Base-by-base conservation (phyloP, 2,888 invertebrate species). In the Metellina segmentata region DNA sequence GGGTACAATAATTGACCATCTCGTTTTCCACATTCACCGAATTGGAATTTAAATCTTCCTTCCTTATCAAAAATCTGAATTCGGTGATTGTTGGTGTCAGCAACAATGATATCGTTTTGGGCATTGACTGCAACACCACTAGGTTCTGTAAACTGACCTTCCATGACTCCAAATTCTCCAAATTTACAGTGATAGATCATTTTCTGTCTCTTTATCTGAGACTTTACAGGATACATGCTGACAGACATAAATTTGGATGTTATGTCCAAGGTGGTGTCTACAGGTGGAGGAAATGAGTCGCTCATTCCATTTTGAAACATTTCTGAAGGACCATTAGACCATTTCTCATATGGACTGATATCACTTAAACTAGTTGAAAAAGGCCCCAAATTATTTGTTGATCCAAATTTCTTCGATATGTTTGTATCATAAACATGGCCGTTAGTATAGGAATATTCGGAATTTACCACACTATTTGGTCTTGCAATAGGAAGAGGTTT, bases 111-210 rank as follows among this genome's bases (percentile, higher is more conserved):
- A 95, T 99, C 99, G 95, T 99, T 99, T 95, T 99, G 99, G 90
- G 99, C 99, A 95, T 99, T 99, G 6, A 99, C 99, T 1, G 99
- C 99, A 9, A 99, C 99, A 16, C 99, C 99, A 94, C 98, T 99
- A 0, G 99, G 99, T 95, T 99, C 99, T 0, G 99, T 99, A 95
- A 99, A 99, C 95, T 99, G 99, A 0, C 98, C 98, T 95, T 98
- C 98, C 97, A 98, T 97, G 0, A 99, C 99, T 7, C 99, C 99
- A 94, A 99, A 99, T 95, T 99, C 99, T 6, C 99, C 99, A 95
- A 99, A 99, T 95, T 99, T 99, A 96, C 99, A 99, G 95, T 99
- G 99, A 95, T 99, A 99, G 94, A 99, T 99, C 99, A 99, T 99
- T 95, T 99, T 99, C 95, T 99, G 99, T 61, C 99, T 97, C 95